Evolutionary conservation across 1,140 invertebrate genomes (phyloP).

Genomic region (Drosophila nigrodunni): DNA sequence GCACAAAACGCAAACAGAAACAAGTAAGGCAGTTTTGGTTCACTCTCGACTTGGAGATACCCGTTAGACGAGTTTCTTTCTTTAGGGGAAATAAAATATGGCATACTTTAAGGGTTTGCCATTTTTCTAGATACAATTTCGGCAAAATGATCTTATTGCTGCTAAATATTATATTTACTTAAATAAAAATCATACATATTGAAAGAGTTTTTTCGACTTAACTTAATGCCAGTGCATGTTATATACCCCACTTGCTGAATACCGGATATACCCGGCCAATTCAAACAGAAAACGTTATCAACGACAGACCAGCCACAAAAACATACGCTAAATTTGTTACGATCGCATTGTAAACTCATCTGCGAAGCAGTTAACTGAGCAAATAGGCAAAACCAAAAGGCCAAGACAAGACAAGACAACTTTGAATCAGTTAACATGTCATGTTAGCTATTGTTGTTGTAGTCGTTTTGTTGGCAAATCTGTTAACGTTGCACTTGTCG

Average conservation of each 20-base stretch:
- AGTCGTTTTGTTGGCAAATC: slow-evolving; percentile 42
- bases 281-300: slow-evolving; percentile 72
- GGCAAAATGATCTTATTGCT: no score
- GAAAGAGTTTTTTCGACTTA: no score
- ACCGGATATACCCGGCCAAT: not conserved
- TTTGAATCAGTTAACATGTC: slow-evolving; percentile 20
- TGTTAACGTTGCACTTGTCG: slow-evolving; percentile 75
- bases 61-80: no score
- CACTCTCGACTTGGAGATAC: no score
- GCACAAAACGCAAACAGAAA: slow-evolving; percentile 14
- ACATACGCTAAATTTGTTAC: slow-evolving; percentile 63
- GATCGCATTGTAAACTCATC: slow-evolving; percentile 65
- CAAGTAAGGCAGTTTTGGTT: no score
- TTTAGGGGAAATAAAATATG: no score
- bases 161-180: no score
- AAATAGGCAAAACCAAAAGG: slow-evolving; percentile 27
- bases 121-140: no score
- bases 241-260: no score
- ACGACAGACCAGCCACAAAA: slow-evolving; percentile 56
- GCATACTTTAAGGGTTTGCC: no score
- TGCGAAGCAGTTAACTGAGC: slow-evolving; percentile 60
- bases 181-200: no score
- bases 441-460: slow-evolving; percentile 24
- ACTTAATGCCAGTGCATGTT: not conserved
- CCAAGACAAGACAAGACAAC: slow-evolving; percentile 21